Base-by-base conservation (phyloP, 2,113 vertebrate genomes). In the Uria lomvia region DNA sequence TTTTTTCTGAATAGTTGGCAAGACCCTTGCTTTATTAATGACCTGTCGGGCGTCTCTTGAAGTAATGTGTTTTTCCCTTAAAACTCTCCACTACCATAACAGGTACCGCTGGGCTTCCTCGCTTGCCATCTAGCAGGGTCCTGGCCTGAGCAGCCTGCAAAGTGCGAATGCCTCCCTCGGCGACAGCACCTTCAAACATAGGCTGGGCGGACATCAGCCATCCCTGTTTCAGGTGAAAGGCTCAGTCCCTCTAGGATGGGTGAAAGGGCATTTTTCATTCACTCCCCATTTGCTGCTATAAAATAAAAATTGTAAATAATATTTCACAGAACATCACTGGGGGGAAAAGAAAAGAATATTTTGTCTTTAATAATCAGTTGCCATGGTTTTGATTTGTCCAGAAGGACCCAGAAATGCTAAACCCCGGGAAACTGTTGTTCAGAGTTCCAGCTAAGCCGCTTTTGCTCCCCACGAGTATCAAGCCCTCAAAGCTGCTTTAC, bases 151-250 rank as follows among this genome's bases (percentile, higher is more conserved):
- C 58, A 23, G 36, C 2, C 68, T 29, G 55, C 21, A 50, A 56
- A 73, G 24, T 21, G 22, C 2, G 12, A 9, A 30, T 26, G 30
- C 3, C 34, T 40, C 30, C 55, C 45, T 13, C 43, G 50, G 21
- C 34, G 53, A 2, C n/a, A 49, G 36, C 27, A 40, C 5, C 58
- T n/a, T 47, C 87, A 15, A 74, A 18, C 20, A 20, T 15, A 4
- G 40, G 34, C 53, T 76, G 38, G 42, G 36, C 0, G 1, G 60
- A 24, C 11, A 32, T 8, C 36, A 18, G 1, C 6, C 34, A 0
- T 68, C 59, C 3, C 56, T n/a, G 34, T 45, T 74, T 49, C 9
- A 63, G 87, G 72, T 38, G 58, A 82, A 30, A 14, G 72, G 15
- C 20, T 32, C 20, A 45, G 21, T 24, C 50, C 59, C 38, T 40